Evolutionary conservation across 2,113 vertebrate genomes (phyloP).

Genomic region (Stigmatopora nigra): DNA sequence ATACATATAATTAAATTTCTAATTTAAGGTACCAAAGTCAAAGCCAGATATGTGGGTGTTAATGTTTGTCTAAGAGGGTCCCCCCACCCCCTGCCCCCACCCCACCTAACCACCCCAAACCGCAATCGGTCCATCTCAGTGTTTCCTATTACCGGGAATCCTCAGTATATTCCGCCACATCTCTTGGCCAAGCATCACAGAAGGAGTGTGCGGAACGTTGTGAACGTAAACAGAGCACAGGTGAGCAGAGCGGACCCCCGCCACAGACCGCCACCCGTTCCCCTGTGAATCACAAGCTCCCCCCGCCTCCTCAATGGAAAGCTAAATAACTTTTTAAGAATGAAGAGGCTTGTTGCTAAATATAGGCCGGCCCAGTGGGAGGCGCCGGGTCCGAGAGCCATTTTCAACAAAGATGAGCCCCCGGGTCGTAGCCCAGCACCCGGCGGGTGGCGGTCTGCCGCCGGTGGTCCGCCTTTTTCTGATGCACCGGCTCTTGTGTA

Average conservation of each 20-base stretch:
- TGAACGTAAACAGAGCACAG: conserved; percentile 27
- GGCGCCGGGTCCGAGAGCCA: conserved; percentile 64
- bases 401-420: conserved; percentile 76
- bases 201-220: background rate
- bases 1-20: too few species aligned
- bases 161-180: conserved; percentile 14
- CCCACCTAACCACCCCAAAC: background rate
- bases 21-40: background rate
- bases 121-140: background rate
- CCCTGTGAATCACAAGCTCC: conserved; percentile 41
- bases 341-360: conserved; percentile 74
- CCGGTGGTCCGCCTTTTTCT: conserved; percentile 75
- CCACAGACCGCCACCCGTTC: conserved; percentile 38
- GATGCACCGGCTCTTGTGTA: conserved; percentile 76
- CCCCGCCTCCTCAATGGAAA: conserved; percentile 58
- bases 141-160: conserved; percentile 13
- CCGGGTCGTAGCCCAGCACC: conserved; percentile 59
- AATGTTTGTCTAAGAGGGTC: background rate
- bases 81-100: too few species aligned
- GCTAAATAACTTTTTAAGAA: conserved; percentile 71
- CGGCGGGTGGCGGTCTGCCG: conserved; percentile 63
- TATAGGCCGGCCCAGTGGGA: conserved; percentile 66
- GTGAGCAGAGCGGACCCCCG: conserved; percentile 35
- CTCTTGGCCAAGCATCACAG: conserved; percentile 7
- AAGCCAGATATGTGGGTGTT: background rate